A percentile compares a stretch with the other conserved stretches of the same genome.
phyloP scores from a whole-genome alignment of 2,888 invertebrate species.

The Tolmerus cingulatus region DNA sequence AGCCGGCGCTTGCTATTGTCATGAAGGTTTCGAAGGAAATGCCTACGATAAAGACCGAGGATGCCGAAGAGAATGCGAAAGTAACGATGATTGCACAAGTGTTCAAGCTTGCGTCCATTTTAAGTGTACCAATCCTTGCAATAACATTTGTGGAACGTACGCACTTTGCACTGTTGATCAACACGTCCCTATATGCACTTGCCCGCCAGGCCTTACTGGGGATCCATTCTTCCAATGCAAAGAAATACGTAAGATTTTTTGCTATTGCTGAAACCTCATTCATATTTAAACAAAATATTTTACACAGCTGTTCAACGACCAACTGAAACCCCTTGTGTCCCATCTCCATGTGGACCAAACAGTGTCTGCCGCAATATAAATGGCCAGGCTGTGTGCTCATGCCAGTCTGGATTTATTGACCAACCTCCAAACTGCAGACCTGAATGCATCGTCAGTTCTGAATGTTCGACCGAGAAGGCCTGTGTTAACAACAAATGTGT shows the following conservation, averaged over 20 bases:
- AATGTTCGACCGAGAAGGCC: constrained; percentile 82
- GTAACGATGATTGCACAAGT: constrained; percentile 77
- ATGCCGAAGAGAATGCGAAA: constrained; percentile 79
- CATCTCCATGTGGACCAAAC: constrained; percentile 88
- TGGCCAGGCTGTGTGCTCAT: constrained; percentile 84
- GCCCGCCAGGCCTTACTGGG: constrained; percentile 78
- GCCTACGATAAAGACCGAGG: constrained; percentile 76
- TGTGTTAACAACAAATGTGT: constrained; percentile 86
- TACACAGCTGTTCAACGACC: constrained; percentile 54
- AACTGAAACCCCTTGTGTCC: constrained; percentile 71
- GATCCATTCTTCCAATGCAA: constrained; percentile 84
- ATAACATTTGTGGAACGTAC: constrained; percentile 80
- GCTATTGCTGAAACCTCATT: background rate
- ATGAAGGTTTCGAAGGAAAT: constrained; percentile 80
- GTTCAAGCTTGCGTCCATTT: constrained; percentile 78
- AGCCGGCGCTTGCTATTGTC: constrained; percentile 85
- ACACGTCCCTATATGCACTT: constrained; percentile 81
- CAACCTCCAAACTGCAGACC: constrained; percentile 83
- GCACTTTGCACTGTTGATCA: constrained; percentile 81
- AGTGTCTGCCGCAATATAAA: constrained; percentile 84
- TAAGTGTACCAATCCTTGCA: constrained; percentile 86
- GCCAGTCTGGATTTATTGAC: constrained; percentile 79
- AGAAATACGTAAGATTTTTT: constrained; percentile 62
- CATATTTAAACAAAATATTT: background rate
- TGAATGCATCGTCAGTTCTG: constrained; percentile 86